These are phyloP conservation scores for Dermolepida albohirtum DNA, from an alignment of 2,888 invertebrate species.

Conservation along the genomic window DNA sequence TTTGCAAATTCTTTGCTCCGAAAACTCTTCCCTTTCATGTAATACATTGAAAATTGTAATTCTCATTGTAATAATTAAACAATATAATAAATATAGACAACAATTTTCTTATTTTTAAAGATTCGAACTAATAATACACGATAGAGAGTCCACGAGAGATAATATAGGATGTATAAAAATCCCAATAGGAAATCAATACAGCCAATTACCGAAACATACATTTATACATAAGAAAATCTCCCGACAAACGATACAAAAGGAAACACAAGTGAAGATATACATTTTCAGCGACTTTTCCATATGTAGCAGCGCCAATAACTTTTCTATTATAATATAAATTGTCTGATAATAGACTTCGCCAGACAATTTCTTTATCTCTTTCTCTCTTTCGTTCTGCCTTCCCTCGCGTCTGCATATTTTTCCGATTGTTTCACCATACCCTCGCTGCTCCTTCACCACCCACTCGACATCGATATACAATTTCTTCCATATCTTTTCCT, in stretches of 20 bases:
- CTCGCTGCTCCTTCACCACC: not conserved
- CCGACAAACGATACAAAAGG: constrained; percentile 1
- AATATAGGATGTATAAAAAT: not conserved
- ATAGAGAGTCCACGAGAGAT: too few relatives aligned
- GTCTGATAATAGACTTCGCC: constrained; percentile 49
- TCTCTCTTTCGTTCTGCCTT: constrained; percentile 34
- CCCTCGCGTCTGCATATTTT: constrained; percentile 16
- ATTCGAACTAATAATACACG: too few relatives aligned
- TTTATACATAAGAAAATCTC: not conserved
- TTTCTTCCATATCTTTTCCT: constrained; percentile 12
- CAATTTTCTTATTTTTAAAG: too few relatives aligned
- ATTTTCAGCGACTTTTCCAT: constrained; percentile 38
- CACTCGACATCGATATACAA: constrained; percentile 4
- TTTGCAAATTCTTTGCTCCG: too few relatives aligned
- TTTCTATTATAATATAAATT: constrained; percentile 51
- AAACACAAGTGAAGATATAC: constrained; percentile 6
- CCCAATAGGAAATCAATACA: constrained; percentile 30
- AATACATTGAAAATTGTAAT: too few relatives aligned
- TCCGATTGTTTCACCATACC: constrained; percentile 28
- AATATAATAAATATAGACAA: too few relatives aligned
- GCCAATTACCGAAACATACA: constrained; percentile 24
- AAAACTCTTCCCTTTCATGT: too few relatives aligned
- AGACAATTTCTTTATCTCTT: constrained; percentile 51
- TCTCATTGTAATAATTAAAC: too few relatives aligned
- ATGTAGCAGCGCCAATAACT: constrained; percentile 41